A percentile compares a stretch with the other conserved stretches of the same genome.
phyloP scores from a whole-genome alignment of 2,113 vertebrate species.

The Ameiurus melas region DNA sequence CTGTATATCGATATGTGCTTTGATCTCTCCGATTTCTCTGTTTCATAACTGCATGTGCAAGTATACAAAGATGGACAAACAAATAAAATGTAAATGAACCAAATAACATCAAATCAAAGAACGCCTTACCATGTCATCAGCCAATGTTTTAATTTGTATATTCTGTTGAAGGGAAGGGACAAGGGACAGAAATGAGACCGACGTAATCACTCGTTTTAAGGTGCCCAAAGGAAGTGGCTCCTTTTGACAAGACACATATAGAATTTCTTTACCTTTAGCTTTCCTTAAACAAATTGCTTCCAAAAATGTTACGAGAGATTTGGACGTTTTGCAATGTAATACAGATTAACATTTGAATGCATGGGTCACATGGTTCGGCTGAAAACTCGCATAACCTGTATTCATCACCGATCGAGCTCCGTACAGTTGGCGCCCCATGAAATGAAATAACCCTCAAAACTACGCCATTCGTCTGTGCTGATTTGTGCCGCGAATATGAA shows the following conservation, averaged over 20 bases:
- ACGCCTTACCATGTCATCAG: conserved; percentile 98
- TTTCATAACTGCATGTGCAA: conserved; percentile 44
- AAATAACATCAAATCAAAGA: conserved; percentile 60
- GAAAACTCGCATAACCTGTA: too few relatives aligned
- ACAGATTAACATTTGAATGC: neutral
- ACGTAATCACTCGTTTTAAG: conserved; percentile 62
- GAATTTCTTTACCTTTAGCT: neutral
- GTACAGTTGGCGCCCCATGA: too few relatives aligned
- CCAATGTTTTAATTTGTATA: conserved; percentile 99
- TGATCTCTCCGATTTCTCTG: conserved; percentile 66
- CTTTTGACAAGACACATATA: neutral
- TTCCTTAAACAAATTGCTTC: neutral
- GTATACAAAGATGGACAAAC: conserved; percentile 26
- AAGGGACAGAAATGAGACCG: conserved; percentile 76
- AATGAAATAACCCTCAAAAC: too few relatives aligned
- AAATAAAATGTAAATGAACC: conserved; percentile 49
- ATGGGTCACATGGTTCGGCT: too few relatives aligned
- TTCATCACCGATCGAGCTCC: too few relatives aligned
- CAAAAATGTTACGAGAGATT: neutral
- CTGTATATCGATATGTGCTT: neutral
- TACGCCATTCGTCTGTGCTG: too few relatives aligned
- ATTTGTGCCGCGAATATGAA: too few relatives aligned
- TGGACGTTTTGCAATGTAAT: neutral
- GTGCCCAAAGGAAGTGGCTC: conserved; percentile 4
- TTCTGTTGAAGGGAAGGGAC: conserved; percentile 90